Evolutionary conservation across 2,888 invertebrate species (phyloP).

Genomic region (Protophormia terraenovae): DNA sequence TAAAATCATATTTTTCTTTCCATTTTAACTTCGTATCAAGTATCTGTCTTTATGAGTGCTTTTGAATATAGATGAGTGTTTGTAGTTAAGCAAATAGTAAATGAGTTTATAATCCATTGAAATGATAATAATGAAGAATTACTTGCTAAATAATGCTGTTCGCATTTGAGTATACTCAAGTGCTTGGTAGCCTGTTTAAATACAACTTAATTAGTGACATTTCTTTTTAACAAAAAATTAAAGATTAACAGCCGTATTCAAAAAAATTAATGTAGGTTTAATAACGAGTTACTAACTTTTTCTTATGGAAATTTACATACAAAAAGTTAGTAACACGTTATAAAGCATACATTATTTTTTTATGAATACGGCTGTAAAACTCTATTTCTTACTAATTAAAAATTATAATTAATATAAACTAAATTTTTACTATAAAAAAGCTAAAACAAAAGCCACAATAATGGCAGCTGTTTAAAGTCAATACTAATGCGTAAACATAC

Average conservation of each 20-base stretch:
- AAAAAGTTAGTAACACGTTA: too few species aligned
- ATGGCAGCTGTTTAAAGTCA: not conserved
- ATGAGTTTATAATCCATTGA: not conserved
- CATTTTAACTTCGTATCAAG: not conserved
- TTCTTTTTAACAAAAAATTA: too few species aligned
- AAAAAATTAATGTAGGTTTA: too few species aligned
- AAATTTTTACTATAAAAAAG: too few species aligned
- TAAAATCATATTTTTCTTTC: not conserved
- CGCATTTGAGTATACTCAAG: not conserved
- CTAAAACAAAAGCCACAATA: not conserved
- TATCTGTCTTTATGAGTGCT: not conserved
- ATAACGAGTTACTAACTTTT: too few species aligned
- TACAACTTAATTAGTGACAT: constrained; percentile 12
- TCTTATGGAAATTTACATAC: too few species aligned
- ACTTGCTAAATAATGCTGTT: too few species aligned
- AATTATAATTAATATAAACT: not conserved
- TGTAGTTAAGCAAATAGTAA: too few species aligned
- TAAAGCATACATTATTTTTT: too few species aligned
- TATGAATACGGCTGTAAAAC: too few species aligned
- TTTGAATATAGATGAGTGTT: too few species aligned
- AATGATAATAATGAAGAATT: not conserved
- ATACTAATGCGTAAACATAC: not conserved
- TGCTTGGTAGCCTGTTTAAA: not conserved
- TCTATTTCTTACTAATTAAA: constrained; percentile 26
- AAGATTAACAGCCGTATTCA: constrained; percentile 32